Base-by-base conservation (phyloP, 2,888 invertebrate genomes). In the Gerris lacustris region DNA sequence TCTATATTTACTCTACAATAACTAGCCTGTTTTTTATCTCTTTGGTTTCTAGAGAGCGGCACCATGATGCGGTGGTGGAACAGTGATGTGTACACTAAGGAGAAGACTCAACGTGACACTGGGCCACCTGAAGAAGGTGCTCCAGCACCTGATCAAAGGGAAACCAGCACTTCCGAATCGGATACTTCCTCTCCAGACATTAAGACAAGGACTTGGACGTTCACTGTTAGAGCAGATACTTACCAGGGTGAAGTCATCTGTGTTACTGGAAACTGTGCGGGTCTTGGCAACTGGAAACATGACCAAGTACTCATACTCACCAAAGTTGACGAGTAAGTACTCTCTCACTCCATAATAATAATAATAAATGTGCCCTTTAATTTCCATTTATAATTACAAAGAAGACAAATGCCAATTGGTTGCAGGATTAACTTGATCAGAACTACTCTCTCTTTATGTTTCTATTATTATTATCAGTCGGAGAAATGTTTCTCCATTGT, bases 201-300 rank as follows among this genome's bases (percentile, higher is more conserved):
- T 31, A 31, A 69, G 6, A 68, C 69, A 64, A 70, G 73, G 45
- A 68, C 68, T 11, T 75, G 75, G 75, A 71, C 45, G n/a, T 88
- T 87, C 76, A 78, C 86, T 78, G 82, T 86, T 70, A 76, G 85
- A 77, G 81, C 83, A 31, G 77, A 83, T 73, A 78, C 89, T 62
- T 80, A 79, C 69, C 79, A 83, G 0, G 86, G 85, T 72, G 91
- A 92, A 80, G 83, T 82, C 72, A 83, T 92, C 43, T 90, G 87
- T 77, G 82, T 92, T 69, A 85, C 87, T 44, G 92, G 92, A 64
- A 87, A 84, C 78, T 86, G 85, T 72, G 80, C 82, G 44, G 84
- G 86, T 73, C 82, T 92, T 69, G 92, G 92, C 6, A 84, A 84
- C 76, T 92, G 92, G 92, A 83, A 86, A 74, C 84, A 85, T 63